Conservation (phyloP, 1,140 invertebrate species). For the Mycetomoellerius zeteki region DNA sequence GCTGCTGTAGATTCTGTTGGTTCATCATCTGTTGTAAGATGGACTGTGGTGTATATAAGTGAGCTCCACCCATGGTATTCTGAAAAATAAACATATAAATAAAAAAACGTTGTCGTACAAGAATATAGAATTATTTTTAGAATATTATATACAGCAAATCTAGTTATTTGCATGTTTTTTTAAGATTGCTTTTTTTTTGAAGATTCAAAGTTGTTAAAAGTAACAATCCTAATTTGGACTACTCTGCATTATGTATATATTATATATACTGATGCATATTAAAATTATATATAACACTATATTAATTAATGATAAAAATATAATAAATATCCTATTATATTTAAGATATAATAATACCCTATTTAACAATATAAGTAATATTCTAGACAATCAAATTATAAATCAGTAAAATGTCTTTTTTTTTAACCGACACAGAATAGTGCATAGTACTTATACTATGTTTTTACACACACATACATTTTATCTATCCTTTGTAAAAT, state of each 20-base stretch:
- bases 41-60: constrained; percentile 83
- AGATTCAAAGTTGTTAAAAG: no score
- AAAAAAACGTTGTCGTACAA: constrained; percentile 63
- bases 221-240: no score
- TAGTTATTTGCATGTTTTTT: no score
- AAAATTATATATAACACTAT: no score
- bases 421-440: no score
- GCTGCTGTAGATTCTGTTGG: constrained; percentile 77
- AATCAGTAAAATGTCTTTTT: no score
- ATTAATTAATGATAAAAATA: no score
- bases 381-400: no score
- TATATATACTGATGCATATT: background rate
- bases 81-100: constrained; percentile 67
- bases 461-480: background rate
- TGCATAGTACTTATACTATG: background rate
- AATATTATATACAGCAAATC: background rate
- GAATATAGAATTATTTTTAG: background rate
- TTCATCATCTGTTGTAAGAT: constrained; percentile 85
- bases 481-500: background rate
- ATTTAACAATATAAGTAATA: no score
- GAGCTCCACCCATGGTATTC: constrained; percentile 83
- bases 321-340: no score
- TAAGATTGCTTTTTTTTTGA: no score
- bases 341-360: no score
- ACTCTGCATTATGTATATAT: background rate